Percentiles rank a stretch among this genome's conserved stretches.
Evolutionary conservation across 2,797 vertebrate species (phyloP).

Genomic region (Vultur gryphus): DNA sequence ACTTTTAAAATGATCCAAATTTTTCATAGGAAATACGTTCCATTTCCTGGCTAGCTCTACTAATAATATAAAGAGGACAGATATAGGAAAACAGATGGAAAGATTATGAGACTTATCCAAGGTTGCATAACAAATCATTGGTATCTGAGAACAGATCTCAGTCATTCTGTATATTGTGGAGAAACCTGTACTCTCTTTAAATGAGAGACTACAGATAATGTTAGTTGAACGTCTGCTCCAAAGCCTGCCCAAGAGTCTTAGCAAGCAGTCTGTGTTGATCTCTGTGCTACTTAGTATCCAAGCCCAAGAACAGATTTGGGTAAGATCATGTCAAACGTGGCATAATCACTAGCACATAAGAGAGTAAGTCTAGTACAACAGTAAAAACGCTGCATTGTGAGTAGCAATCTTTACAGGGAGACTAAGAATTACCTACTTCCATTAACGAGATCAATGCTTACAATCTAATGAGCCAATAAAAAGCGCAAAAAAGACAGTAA

Average conservation of each 20-base stretch:
- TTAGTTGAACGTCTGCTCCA: not conserved
- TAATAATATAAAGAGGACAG: not conserved
- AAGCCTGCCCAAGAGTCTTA: not conserved
- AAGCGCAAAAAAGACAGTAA: not conserved
- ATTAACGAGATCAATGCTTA: not conserved
- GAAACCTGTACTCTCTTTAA: not conserved
- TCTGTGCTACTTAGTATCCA: not conserved
- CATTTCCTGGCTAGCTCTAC: not conserved
- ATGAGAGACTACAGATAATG: not conserved
- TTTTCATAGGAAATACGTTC: not conserved
- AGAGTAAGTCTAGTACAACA: not conserved
- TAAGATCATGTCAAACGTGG: not conserved
- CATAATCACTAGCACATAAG: not conserved
- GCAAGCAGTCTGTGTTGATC: not conserved
- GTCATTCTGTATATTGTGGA: not conserved
- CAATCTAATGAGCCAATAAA: not conserved
- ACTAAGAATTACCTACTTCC: not conserved
- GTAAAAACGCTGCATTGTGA: accelerated
- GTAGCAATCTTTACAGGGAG: not conserved
- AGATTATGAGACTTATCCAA: not conserved
- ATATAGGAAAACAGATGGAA: not conserved
- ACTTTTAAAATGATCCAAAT: not conserved
- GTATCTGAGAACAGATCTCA: not conserved
- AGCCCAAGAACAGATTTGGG: not conserved
- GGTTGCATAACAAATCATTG: not conserved